Conservation (phyloP, 2,113 vertebrate species). For the Cyanocitta stelleri region DNA sequence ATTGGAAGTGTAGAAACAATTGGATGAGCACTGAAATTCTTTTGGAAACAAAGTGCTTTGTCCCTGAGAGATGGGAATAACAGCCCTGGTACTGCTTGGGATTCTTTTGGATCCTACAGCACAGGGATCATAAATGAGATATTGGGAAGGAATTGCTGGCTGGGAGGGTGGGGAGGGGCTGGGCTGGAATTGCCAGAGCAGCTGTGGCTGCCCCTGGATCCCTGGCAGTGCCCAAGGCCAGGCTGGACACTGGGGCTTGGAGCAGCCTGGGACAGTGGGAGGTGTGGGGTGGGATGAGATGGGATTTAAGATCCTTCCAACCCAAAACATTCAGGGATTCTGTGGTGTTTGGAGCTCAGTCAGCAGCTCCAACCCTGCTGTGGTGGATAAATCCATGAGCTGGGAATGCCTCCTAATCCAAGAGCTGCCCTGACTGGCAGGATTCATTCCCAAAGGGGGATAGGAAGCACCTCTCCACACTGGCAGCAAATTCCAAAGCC, state of each 20-base stretch:
- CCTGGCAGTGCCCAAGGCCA: neutral
- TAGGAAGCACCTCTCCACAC: neutral
- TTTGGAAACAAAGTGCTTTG: neutral
- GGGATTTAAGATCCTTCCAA: neutral
- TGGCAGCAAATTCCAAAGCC: neutral
- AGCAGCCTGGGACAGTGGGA: neutral
- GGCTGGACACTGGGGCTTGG: neutral
- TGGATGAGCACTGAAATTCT: neutral
- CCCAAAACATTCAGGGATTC: neutral
- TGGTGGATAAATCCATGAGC: neutral
- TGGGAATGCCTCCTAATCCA: fast-evolving
- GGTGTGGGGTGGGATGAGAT: neutral
- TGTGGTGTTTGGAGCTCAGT: neutral
- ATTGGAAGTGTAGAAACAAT: neutral
- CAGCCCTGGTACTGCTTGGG: neutral
- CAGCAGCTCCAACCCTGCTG: neutral
- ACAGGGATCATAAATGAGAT: neutral
- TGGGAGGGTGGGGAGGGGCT: neutral
- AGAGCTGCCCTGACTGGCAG: neutral
- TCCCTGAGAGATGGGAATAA: neutral
- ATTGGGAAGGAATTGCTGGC: neutral
- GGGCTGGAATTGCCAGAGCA: neutral
- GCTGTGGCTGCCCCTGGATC: neutral
- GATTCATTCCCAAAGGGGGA: neutral
- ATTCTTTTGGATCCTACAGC: neutral